Evolutionary conservation across 2,113 vertebrate genomes (phyloP), one percentile per base, ranked within the genome.

Genomic region (Bubo blakistoni): DNA sequence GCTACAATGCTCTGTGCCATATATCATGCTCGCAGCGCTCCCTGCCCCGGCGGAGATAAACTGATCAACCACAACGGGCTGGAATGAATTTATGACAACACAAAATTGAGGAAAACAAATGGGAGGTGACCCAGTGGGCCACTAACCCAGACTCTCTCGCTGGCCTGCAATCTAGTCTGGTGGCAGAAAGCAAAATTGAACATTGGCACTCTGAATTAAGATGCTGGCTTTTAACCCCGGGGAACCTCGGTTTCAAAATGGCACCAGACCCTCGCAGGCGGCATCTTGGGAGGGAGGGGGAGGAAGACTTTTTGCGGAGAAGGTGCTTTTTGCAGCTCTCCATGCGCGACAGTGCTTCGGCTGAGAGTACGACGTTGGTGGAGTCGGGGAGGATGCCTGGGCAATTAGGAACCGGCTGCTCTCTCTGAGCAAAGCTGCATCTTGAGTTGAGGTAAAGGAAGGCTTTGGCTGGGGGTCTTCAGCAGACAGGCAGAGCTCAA

Each of bases 21-120:
- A 98, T 94, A 98, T 98, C 98, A 98, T 97, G 97, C 98, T 98
- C 97, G 97, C 98, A 98, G 98, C 96, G 98, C 98, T 98, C 98
- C 97, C 98, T 97, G 98, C 98, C 98, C 98, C 94, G 96, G 97
- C 97, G 95, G 98, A 98, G 98, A 98, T 98, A 98, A 98, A 98
- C 97, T 98, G 98, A 98, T 98, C 98, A 98, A 98, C 98, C 98
- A 98, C 98, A 97, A 98, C 98, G 97, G 98, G 98, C 98, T 98
- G 98, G 98, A 98, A 99, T 99, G 98, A 99, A 99, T 99, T 99
- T 99, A 99, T 98, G 98, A 98, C 98, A 98, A 98, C 98, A 98
- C 98, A 98, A 98, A 98, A 98, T 98, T 98, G 98, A 98, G 98
- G 98, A 98, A 98, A 98, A 98, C 98, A 98, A 98, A 98, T 98